A percentile compares a stretch with the other conserved stretches of the same genome.
Evolutionary conservation across 2,888 invertebrate genomes (phyloP).

Genomic region (Drosophila subsilvestris): DNA sequence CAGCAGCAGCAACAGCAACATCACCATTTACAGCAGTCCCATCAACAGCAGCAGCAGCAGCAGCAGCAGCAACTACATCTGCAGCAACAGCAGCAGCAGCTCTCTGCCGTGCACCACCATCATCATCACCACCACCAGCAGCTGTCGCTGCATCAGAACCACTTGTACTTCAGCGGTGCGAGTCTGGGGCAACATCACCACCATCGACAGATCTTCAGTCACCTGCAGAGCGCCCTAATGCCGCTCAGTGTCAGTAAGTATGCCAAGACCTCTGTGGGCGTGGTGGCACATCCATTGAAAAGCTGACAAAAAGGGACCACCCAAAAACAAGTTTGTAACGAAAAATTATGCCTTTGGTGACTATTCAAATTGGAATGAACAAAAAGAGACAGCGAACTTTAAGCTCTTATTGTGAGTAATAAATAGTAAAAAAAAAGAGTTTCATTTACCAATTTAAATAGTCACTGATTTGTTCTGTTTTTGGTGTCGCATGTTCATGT

Average conservation of each 20-base stretch:
- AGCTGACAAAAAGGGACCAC: background rate
- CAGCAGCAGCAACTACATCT: constrained; percentile 49
- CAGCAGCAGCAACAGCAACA: constrained; percentile 47
- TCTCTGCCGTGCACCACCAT: constrained; percentile 46
- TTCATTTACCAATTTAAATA: background rate
- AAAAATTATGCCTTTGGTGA: constrained; percentile 1
- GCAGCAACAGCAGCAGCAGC: constrained; percentile 59
- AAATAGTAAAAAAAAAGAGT: no score
- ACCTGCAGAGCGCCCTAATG: constrained; percentile 83
- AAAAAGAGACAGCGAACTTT: no score
- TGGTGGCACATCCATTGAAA: constrained; percentile 6
- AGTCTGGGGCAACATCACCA: constrained; percentile 81
- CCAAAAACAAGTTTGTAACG: constrained; percentile 52
- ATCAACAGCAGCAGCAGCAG: constrained; percentile 31
- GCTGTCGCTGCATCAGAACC: constrained; percentile 74
- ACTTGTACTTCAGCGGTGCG: constrained; percentile 79
- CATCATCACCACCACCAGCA: constrained; percentile 76
- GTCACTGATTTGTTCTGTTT: constrained; percentile 1
- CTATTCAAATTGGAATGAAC: constrained; percentile 7
- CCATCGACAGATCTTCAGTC: constrained; percentile 83
- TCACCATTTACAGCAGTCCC: constrained; percentile 44
- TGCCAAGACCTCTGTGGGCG: constrained; percentile 34
- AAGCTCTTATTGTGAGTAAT: no score
- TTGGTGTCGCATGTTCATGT: constrained; percentile 44
- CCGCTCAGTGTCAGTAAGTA: constrained; percentile 85